phyloP scores from a whole-genome alignment of 2,797 vertebrate species.

The Neomorphus geoffroyi region DNA sequence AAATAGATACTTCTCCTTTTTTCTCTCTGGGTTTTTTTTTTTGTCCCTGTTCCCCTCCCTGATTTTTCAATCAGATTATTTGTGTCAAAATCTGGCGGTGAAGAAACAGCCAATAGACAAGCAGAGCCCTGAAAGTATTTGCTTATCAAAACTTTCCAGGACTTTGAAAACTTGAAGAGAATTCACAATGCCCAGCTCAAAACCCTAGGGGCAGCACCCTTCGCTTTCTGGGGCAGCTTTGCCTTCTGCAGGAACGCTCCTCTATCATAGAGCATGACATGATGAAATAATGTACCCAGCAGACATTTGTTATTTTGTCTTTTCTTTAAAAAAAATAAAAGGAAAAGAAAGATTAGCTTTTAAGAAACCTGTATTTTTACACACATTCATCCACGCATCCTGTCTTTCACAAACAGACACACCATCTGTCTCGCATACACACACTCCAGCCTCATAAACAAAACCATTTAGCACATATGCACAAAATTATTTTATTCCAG shows the following conservation, averaged over 20 bases:
- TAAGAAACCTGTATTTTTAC: constrained; percentile 41
- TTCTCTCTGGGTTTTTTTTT: constrained; percentile 27
- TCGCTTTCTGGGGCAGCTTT: constrained; percentile 20
- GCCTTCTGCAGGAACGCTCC: constrained; percentile 23
- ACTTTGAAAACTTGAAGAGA: constrained; percentile 64
- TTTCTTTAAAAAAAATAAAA: neutral
- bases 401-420: constrained; percentile 55
- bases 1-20: constrained; percentile 76
- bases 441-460: constrained; percentile 53
- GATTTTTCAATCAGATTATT: constrained; percentile 89
- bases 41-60: constrained; percentile 80
- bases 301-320: neutral
- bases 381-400: neutral
- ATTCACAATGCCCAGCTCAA: constrained; percentile 17
- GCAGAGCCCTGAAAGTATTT: constrained; percentile 68
- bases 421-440: constrained; percentile 60
- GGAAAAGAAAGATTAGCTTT: neutral
- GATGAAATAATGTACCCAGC: neutral
- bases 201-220: constrained; percentile 29
- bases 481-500: constrained; percentile 57
- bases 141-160: constrained; percentile 83
- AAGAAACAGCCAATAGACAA: constrained; percentile 75
- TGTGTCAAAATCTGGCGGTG: constrained; percentile 85
- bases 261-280: constrained; percentile 15
- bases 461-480: constrained; percentile 53